Evolutionary conservation across 1,140 invertebrate species (phyloP), one percentile per base, ranked within the genome.

Genomic region (Prorops nasuta): DNA sequence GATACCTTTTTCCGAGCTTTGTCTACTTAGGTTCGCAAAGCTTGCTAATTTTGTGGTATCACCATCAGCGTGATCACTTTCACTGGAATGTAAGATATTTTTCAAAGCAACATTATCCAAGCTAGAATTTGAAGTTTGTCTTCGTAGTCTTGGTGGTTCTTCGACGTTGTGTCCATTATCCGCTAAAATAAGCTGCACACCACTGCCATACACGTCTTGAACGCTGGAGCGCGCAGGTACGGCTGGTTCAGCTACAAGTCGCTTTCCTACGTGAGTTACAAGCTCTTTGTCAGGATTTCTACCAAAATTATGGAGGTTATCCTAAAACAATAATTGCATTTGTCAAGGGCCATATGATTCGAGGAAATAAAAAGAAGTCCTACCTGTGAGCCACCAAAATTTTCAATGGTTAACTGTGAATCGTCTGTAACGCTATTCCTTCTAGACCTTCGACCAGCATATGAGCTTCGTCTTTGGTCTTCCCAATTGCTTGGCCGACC

Each of bases 331-430:
- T 42, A 35, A 34, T 28, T 6, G 24, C 4, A 28, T 28, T 28
- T 4, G 10, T 28, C 4, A 40, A 20, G n/a, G 14, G 19, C 4
- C 7, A 1, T 12, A 0, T 12, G 15, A 44, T 21, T 18, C 14
- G 7, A 44, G 12, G n/a, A 6, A 3, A 40, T 16, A 40, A 19
- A 9, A 2, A 8, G 8, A 21, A 18, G 6, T 40, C 12, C 24
- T 59, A 76, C 90, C 80, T 91, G 89, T 60, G 85, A 89, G 38
- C 90, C 92, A 20, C 92, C 91, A 76, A 95, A 93, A 74, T 95
- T 94, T 79, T 95, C 92, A 20, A 94, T 88, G 0, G 91, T 94
- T 51, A 95, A 74, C 72, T 93, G 87, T 20, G 90, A 93, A 66
- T 94, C 91, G 65, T 94, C 92, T 31, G 87, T 86, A 38, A 91